phyloP scores from a whole-genome alignment of 2,888 invertebrate genomes.

The Scrobipalpa costella region DNA sequence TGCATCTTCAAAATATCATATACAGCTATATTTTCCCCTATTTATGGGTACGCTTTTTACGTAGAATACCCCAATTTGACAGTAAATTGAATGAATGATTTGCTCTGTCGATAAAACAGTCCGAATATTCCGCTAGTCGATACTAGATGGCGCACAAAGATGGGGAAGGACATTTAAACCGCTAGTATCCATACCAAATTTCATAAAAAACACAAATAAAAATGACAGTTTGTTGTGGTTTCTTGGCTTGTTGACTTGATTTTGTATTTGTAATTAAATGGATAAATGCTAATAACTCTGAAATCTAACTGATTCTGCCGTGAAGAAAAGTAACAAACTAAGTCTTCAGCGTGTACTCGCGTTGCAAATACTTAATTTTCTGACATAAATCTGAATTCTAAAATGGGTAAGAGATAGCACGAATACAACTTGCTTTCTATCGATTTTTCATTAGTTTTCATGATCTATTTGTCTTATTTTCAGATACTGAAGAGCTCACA shows the following conservation, averaged over 20 bases:
- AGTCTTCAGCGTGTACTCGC: not conserved
- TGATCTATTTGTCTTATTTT: slow-evolving; percentile 25
- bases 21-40: slow-evolving; percentile 24
- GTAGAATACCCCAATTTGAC: not conserved
- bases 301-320: not conserved
- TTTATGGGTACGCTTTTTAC: not conserved
- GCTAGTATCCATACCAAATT: not conserved
- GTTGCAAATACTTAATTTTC: not conserved
- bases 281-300: not conserved
- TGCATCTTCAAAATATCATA: too few relatives aligned
- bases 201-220: not conserved
- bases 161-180: not conserved
- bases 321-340: not conserved
- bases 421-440: not conserved
- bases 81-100: not conserved
- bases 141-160: slow-evolving; percentile 15
- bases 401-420: slow-evolving; percentile 9
- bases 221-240: not conserved
- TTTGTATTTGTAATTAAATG: not conserved
- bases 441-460: not conserved
- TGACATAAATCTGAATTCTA: not conserved
- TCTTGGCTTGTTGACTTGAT: not conserved
- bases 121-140: slow-evolving; percentile 14
- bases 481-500: slow-evolving; percentile 51
- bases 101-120: slow-evolving; percentile 28